Percentiles rank a stretch among this genome's conserved stretches.
phyloP scores from a whole-genome alignment of 2,888 invertebrate species.

The Meliscaeva auricollis region DNA sequence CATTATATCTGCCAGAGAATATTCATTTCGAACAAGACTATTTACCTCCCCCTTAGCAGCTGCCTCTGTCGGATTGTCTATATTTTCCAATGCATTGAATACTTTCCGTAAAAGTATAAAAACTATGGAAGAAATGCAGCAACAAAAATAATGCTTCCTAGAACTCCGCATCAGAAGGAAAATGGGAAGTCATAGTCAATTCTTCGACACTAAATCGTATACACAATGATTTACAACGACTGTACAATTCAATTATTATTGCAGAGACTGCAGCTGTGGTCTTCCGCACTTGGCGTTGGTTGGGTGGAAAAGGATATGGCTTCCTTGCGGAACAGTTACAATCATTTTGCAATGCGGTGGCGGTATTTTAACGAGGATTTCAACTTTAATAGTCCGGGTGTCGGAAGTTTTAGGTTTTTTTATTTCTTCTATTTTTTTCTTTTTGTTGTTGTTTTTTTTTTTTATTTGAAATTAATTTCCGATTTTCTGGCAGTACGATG shows the following conservation, averaged over 20 bases:
- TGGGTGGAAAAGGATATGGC: constrained; percentile 21
- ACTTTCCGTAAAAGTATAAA: background rate
- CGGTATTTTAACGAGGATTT: constrained; percentile 39
- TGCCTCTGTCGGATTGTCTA: background rate
- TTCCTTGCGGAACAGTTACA: constrained; percentile 16
- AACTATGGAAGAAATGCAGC: background rate
- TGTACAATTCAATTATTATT: constrained; percentile 58
- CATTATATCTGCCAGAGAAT: constrained; percentile 3
- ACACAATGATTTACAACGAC: constrained; percentile 53
- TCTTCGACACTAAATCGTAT: constrained; percentile 26
- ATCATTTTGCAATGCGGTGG: constrained; percentile 7
- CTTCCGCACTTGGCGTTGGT: background rate
- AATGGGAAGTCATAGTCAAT: constrained; percentile 26
- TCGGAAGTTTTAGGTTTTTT: constrained; percentile 23
- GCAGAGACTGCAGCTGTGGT: constrained; percentile 39
- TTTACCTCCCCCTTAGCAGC: background rate
- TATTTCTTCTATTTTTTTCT: background rate
- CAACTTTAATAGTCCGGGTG: constrained; percentile 20
- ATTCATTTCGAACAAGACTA: background rate
- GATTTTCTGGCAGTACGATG: background rate
- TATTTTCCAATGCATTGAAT: too few species aligned
- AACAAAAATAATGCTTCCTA: constrained; percentile 2
- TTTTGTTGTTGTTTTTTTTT: constrained; percentile 5
- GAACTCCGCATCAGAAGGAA: constrained; percentile 5
- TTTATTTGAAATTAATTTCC: constrained; percentile 33